A percentile compares a stretch with the other conserved stretches of the same genome.
Evolutionary conservation across 2,113 vertebrate species (phyloP).

Genomic region (Poeciliopsis occidentalis): DNA sequence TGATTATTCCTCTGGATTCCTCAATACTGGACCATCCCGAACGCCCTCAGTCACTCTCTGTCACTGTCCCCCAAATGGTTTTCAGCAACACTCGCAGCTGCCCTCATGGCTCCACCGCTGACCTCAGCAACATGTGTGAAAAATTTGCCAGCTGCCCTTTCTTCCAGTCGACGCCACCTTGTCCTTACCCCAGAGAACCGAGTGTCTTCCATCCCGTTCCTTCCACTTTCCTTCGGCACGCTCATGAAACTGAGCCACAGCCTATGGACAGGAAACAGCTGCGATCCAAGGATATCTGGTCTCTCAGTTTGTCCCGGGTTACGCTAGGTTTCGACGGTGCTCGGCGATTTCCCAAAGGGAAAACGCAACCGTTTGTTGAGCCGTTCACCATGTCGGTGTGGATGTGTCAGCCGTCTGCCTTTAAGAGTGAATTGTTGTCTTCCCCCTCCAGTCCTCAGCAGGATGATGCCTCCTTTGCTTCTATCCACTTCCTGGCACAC

Average conservation of each 20-base stretch:
- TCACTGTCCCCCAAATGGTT: conserved; percentile 76
- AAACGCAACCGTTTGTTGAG: conserved; percentile 86
- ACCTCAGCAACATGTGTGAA: conserved; percentile 75
- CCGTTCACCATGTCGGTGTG: conserved; percentile 89
- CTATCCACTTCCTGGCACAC: conserved; percentile 85
- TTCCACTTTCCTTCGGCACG: conserved; percentile 83
- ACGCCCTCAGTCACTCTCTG: conserved; percentile 85
- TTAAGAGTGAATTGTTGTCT: conserved; percentile 14
- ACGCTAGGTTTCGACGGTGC: conserved; percentile 90
- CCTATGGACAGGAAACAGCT: conserved; percentile 57
- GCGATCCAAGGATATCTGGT: conserved; percentile 91
- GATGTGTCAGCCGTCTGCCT: conserved; percentile 85
- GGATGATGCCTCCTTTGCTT: conserved; percentile 64
- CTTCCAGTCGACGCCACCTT: conserved; percentile 78
- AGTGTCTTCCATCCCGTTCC: conserved; percentile 86
- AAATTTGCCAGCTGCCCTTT: conserved; percentile 82
- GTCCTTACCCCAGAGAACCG: conserved; percentile 82
- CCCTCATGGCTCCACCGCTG: conserved; percentile 79
- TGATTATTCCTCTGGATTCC: conserved; percentile 90
- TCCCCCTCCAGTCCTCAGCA: conserved; percentile 22
- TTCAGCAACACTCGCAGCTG: conserved; percentile 91
- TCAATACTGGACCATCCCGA: conserved; percentile 86
- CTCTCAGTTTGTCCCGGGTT: conserved; percentile 83
- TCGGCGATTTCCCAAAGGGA: conserved; percentile 85
- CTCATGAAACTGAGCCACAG: conserved; percentile 72